Percentiles rank a stretch among this genome's conserved stretches.
Conservation (phyloP, 2,888 invertebrate genomes). For the Antitype chi region DNA sequence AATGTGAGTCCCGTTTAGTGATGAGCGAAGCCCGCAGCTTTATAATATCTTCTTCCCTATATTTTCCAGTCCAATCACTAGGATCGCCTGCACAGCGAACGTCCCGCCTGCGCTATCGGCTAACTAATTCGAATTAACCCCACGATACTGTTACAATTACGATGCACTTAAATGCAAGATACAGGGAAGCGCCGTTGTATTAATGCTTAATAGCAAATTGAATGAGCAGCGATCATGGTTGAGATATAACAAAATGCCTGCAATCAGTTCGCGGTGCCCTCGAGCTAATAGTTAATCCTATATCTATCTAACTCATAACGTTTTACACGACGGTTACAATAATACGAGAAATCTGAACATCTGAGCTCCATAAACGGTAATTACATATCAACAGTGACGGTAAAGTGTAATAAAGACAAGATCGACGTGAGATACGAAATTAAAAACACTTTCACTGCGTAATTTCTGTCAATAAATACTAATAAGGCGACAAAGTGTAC, state of each 20-base stretch:
- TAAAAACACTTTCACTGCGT: conserved; percentile 85
- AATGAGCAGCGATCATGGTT: conserved; percentile 70
- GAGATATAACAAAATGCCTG: conserved; percentile 61
- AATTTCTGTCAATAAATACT: conserved; percentile 79
- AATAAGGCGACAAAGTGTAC: conserved; percentile 76
- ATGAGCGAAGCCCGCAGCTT: conserved; percentile 68
- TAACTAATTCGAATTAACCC: conserved; percentile 81
- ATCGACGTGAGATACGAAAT: conserved; percentile 79
- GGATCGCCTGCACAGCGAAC: conserved; percentile 71
- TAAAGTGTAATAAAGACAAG: conserved; percentile 64
- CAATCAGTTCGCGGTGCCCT: conserved; percentile 55
- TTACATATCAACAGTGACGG: conserved; percentile 55
- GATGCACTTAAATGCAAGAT: conserved; percentile 73
- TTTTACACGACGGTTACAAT: conserved; percentile 56
- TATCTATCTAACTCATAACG: conserved; percentile 50
- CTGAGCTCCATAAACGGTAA: conserved; percentile 51
- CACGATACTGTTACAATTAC: conserved; percentile 75
- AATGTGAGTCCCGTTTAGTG: conserved; percentile 81
- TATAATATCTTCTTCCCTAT: conserved; percentile 71
- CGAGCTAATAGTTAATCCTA: conserved; percentile 54
- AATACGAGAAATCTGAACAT: conserved; percentile 53
- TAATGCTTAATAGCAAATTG: conserved; percentile 79
- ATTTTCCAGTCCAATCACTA: conserved; percentile 77
- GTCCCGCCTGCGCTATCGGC: conserved; percentile 72
- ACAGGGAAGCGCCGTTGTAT: conserved; percentile 71